Conservation (phyloP, 2,113 vertebrate genomes). For the Clupea harengus region DNA sequence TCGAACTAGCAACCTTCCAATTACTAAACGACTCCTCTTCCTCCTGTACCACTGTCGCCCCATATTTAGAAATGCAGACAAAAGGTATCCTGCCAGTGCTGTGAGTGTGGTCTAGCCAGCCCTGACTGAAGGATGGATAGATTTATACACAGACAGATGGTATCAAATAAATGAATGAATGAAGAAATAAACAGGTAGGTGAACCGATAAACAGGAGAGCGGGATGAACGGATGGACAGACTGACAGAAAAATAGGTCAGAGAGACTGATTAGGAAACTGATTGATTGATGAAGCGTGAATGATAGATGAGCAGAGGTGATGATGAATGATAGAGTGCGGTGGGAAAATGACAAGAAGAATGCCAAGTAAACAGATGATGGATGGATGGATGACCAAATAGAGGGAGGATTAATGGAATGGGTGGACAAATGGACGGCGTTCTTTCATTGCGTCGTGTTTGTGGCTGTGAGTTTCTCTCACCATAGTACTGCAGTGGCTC, state of each 20-base stretch:
- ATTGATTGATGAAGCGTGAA: neutral
- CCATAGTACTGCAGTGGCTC: conserved; percentile 75
- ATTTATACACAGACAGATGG: neutral
- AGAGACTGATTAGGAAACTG: neutral
- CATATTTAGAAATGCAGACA: neutral
- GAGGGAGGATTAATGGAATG: neutral
- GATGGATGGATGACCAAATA: neutral
- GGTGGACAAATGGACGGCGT: neutral
- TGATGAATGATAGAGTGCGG: neutral
- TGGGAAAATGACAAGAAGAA: neutral
- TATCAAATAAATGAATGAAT: neutral
- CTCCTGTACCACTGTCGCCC: no score
- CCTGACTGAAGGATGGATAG: neutral
- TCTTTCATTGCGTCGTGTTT: neutral
- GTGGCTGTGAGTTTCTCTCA: neutral
- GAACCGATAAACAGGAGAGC: neutral
- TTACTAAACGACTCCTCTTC: no score
- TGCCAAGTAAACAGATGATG: neutral
- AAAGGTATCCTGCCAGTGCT: neutral
- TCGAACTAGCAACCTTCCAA: no score
- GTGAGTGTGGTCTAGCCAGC: neutral
- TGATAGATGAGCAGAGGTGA: neutral
- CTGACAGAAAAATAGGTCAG: neutral
- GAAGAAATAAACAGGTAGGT: neutral
- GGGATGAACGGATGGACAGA: neutral